phyloP scores from a whole-genome alignment of 2,797 vertebrate species.

The Scomberomorus guttatus region DNA sequence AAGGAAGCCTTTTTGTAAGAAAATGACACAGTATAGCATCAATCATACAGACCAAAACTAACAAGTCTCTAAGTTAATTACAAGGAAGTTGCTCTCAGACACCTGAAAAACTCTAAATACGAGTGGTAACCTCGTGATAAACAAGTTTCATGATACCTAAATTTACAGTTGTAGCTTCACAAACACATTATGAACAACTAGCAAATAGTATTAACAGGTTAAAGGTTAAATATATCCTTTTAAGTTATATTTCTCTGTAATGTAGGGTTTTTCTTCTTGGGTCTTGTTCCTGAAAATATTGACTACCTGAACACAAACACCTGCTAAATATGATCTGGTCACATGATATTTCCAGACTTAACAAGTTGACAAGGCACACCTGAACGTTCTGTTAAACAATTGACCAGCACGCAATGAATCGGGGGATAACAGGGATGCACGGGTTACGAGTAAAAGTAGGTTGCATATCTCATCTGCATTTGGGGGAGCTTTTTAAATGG shows the following conservation, averaged over 20 bases:
- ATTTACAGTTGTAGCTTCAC: slow-evolving; percentile 3
- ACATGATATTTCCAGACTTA: background rate
- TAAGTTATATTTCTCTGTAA: background rate
- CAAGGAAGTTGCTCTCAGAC: background rate
- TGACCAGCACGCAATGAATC: background rate
- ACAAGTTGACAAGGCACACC: background rate
- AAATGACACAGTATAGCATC: background rate
- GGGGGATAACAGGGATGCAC: background rate
- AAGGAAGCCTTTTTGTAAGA: background rate
- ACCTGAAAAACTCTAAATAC: background rate
- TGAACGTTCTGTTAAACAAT: background rate
- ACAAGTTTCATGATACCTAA: background rate
- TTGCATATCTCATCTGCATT: background rate
- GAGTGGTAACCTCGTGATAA: background rate
- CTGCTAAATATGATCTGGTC: background rate
- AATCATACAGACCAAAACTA: background rate
- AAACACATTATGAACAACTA: background rate
- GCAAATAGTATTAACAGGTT: background rate
- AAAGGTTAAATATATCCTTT: background rate
- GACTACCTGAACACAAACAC: slow-evolving; percentile 7
- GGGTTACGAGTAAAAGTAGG: background rate
- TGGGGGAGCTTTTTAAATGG: slow-evolving; percentile 3
- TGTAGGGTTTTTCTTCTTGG: background rate
- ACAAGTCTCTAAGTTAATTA: slow-evolving; percentile 12
- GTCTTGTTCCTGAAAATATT: background rate